Base-by-base conservation (phyloP, 2,113 vertebrate genomes). In the Urocynchramus pylzowi region DNA sequence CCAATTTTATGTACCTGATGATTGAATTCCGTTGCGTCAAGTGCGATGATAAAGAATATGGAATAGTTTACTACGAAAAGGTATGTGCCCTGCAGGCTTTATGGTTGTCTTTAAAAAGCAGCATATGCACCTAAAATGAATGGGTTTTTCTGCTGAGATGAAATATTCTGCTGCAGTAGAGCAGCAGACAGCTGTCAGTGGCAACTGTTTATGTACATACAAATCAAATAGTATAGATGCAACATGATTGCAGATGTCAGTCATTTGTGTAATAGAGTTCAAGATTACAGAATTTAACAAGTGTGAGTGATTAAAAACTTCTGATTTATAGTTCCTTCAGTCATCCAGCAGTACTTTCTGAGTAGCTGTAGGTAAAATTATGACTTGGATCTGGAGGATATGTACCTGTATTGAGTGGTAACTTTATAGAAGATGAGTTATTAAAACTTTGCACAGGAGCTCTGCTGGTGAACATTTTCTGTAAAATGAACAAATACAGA, bases 1-100 rank as follows among this genome's bases (percentile, higher is more conserved):
- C 99, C 75, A 99, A 99, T 97, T 99, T 99, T 97, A 99, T 99
- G 99, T 99, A 99, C 97, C 98, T 99, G 93, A 99, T 99, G 99
- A 99, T 99, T 98, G 99, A 99, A 95, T 99, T 99, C 95, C 99
- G 99, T 18, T 98, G 99, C 1, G 99, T 99, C 95, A 99, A 99
- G 96, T 98, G 97, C 16, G 99, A 99, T 68, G 99, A 99, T 91
- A 99, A 98, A 94, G 99, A 99, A 80, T 99, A 99, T 90, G 99
- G 98, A 67, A 99, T 99, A 50, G 99, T 99, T 87, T 99, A 99
- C 96, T 99, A 99, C 49, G 99, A 99, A 96, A 99, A 99, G 99
- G 99, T 99, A 98, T 84, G 95, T 93, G n/a, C 61, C 57, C 94
- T 89, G 50, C 61, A 87, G 87, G 37, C 68, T 97, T 92, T 96